These are phyloP conservation scores for Epinephelus coioides DNA, from an alignment of 2,797 vertebrate genomes.

Conservation along the genomic window DNA sequence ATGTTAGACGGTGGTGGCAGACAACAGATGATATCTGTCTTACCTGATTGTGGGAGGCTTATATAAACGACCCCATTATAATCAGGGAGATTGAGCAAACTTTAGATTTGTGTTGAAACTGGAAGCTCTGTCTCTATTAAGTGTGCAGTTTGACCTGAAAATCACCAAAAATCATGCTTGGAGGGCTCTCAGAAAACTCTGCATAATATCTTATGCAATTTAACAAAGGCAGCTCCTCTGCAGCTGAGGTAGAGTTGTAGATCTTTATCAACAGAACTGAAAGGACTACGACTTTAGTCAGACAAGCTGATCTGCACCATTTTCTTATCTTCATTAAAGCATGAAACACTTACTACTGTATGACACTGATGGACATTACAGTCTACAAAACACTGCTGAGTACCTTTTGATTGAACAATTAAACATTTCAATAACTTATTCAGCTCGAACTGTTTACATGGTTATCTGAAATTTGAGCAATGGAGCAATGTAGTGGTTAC, in stretches of 20 bases:
- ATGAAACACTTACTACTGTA: not conserved
- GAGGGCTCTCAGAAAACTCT: conserved; percentile 58
- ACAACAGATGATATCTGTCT: conserved; percentile 54
- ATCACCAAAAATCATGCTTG: conserved; percentile 68
- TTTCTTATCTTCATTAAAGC: conserved; percentile 19
- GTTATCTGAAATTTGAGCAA: conserved; percentile 11
- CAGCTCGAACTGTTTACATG: not conserved
- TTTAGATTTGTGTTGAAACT: conserved; percentile 61
- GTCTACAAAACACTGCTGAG: not conserved
- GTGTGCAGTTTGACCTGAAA: conserved; percentile 72
- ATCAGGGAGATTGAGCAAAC: conserved; percentile 67
- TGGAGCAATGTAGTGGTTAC: not conserved
- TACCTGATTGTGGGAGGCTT: conserved; percentile 66
- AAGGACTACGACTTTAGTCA: conserved; percentile 43
- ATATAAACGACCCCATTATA: conserved; percentile 59
- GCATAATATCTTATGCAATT: conserved; percentile 65
- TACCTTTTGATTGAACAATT: not conserved
- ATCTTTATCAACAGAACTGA: conserved; percentile 59
- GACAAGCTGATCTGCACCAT: conserved; percentile 41
- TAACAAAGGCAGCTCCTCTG: conserved; percentile 51
- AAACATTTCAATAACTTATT: conserved; percentile 17
- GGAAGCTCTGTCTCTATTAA: conserved; percentile 60
- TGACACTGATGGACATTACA: conserved; percentile 17
- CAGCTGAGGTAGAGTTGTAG: conserved; percentile 49
- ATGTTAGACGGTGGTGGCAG: conserved; percentile 40